These are phyloP conservation scores for Neocrepidodera transversa DNA, from an alignment of 2,888 invertebrate species.

Conservation along the genomic window DNA sequence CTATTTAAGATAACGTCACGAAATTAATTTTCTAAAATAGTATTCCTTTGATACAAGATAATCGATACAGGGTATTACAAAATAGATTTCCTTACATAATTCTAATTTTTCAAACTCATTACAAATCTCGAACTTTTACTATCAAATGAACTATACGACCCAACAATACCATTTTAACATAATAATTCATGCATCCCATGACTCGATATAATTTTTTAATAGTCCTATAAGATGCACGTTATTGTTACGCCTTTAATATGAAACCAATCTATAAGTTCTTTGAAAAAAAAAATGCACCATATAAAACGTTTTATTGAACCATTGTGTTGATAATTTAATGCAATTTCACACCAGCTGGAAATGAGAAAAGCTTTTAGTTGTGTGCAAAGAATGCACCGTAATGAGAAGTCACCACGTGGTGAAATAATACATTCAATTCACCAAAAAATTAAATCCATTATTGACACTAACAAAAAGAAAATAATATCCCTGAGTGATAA, in stretches of 20 bases:
- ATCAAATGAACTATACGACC: background rate
- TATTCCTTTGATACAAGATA: too few species aligned
- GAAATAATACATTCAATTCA: constrained; percentile 12
- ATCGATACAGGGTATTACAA: too few species aligned
- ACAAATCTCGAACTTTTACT: too few species aligned
- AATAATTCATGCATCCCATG: background rate
- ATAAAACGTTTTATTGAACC: constrained; percentile 25
- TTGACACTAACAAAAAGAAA: too few species aligned
- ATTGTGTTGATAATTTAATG: constrained; percentile 25
- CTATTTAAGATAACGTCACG: too few species aligned
- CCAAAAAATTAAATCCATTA: constrained; percentile 10
- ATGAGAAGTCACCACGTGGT: constrained; percentile 3
- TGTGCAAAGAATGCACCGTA: constrained; percentile 8
- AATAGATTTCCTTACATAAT: too few species aligned
- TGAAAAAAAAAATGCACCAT: background rate
- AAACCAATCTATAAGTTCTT: constrained; percentile 11
- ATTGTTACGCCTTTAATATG: background rate
- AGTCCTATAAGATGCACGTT: background rate
- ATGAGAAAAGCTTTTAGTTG: constrained; percentile 22
- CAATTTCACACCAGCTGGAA: constrained; percentile 21
- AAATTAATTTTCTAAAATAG: too few species aligned
- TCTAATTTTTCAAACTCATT: too few species aligned
- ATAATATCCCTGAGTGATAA: too few species aligned
- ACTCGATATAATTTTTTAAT: background rate
- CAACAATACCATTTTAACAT: background rate